Evolutionary conservation across 2,113 vertebrate species (phyloP).

Genomic region (Furnarius figulus): DNA sequence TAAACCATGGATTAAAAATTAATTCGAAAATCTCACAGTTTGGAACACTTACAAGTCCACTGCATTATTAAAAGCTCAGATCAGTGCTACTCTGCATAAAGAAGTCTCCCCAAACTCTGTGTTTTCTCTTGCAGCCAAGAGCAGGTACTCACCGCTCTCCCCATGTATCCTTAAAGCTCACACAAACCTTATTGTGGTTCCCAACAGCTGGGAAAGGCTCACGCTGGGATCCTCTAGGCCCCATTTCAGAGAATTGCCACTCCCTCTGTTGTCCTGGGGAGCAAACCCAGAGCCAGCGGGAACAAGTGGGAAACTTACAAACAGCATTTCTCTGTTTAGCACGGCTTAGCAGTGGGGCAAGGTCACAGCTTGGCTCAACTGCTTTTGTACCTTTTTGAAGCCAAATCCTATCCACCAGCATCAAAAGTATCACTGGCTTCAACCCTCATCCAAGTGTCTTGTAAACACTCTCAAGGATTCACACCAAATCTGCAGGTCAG

Average conservation of each 20-base stretch:
- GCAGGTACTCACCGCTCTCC: not conserved
- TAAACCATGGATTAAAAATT: slow-evolving; percentile 75
- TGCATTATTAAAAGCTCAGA: slow-evolving; percentile 69
- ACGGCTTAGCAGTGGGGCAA: not conserved
- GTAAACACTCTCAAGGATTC: not conserved
- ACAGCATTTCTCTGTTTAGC: not conserved
- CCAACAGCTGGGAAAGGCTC: not conserved
- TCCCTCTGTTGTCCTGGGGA: not conserved
- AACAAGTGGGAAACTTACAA: not conserved
- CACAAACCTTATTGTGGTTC: not conserved
- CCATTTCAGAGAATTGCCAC: not conserved
- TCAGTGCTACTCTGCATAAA: slow-evolving; percentile 37
- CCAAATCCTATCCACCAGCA: not conserved
- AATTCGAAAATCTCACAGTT: slow-evolving; percentile 65
- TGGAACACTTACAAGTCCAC: slow-evolving; percentile 69
- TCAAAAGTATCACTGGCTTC: not conserved
- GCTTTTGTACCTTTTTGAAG: not conserved
- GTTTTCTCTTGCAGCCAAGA: not conserved
- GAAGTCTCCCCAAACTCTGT: slow-evolving; percentile 31
- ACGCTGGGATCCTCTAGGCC: fast-evolving
- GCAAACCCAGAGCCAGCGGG: not conserved
- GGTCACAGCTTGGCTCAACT: not conserved
- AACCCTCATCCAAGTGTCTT: not conserved
- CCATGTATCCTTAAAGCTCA: not conserved
- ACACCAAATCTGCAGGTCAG: not conserved